phyloP scores from a whole-genome alignment of 1,140 invertebrate species.

The Phthorimaea operculella region DNA sequence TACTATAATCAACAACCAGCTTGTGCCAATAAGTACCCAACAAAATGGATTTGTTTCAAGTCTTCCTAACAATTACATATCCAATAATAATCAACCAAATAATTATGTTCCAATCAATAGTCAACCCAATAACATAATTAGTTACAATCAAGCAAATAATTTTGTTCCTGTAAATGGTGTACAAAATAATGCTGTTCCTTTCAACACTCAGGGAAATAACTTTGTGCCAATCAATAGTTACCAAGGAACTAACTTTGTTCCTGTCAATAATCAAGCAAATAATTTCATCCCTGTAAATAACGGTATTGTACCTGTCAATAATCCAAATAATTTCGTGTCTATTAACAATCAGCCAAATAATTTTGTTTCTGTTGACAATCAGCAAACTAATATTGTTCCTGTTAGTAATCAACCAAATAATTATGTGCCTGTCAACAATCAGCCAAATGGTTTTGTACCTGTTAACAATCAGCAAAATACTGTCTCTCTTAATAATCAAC shows the following conservation, averaged over 20 bases:
- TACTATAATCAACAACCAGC: neutral
- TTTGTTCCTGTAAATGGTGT: neutral
- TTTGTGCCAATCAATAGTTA: neutral
- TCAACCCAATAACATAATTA: neutral
- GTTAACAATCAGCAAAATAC: no score
- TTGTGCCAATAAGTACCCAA: neutral
- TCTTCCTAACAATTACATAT: neutral
- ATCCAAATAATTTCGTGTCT: neutral
- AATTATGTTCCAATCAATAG: neutral
- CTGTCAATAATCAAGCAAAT: neutral
- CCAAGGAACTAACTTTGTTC: neutral
- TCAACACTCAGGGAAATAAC: no score
- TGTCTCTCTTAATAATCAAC: no score
- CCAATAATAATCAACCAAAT: neutral
- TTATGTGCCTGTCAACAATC: neutral
- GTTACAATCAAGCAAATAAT: neutral
- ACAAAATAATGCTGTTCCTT: neutral
- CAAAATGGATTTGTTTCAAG: neutral
- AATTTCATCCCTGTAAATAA: neutral
- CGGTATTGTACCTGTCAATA: neutral
- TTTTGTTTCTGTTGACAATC: neutral
- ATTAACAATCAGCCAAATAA: neutral
- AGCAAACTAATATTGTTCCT: neutral
- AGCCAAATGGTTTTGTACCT: neutral
- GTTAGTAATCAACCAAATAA: neutral